Evolutionary conservation across 2,888 invertebrate species (phyloP).

Genomic region (Cyaniris semiargus): DNA sequence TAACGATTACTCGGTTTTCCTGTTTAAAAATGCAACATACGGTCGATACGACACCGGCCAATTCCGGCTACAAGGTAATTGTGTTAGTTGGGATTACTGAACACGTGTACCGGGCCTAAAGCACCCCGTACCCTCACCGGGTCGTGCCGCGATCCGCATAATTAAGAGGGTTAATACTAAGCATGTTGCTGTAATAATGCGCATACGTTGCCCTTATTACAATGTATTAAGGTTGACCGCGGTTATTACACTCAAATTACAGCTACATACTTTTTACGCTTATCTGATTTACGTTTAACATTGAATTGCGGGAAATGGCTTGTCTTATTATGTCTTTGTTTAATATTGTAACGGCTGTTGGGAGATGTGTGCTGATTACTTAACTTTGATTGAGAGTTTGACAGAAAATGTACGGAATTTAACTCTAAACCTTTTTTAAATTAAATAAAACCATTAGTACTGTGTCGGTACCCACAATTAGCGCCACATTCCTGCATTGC

Average conservation of each 20-base stretch:
- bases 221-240: not conserved
- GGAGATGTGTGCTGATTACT: no score
- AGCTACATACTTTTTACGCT: not conserved
- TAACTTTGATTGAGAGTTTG: no score
- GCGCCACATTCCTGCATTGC: no score
- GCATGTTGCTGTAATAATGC: conserved; percentile 73
- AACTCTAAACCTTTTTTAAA: no score
- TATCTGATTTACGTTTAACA: not conserved
- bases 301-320: not conserved
- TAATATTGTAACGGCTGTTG: no score
- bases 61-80: conserved; percentile 20
- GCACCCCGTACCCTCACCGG: conserved; percentile 42
- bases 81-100: conserved; percentile 27
- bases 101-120: conserved; percentile 6
- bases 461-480: no score
- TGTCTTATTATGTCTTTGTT: not conserved
- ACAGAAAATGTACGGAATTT: no score
- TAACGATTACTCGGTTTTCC: not conserved
- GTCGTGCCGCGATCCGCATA: conserved; percentile 60
- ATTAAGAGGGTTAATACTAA: conserved; percentile 76
- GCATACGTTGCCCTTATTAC: not conserved
- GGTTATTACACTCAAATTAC: not conserved
- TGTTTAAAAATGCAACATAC: conserved; percentile 7
- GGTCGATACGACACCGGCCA: not conserved
- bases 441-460: no score